Base-by-base conservation (phyloP, 2,888 invertebrate species). In the Cheiracanthium punctorium region DNA sequence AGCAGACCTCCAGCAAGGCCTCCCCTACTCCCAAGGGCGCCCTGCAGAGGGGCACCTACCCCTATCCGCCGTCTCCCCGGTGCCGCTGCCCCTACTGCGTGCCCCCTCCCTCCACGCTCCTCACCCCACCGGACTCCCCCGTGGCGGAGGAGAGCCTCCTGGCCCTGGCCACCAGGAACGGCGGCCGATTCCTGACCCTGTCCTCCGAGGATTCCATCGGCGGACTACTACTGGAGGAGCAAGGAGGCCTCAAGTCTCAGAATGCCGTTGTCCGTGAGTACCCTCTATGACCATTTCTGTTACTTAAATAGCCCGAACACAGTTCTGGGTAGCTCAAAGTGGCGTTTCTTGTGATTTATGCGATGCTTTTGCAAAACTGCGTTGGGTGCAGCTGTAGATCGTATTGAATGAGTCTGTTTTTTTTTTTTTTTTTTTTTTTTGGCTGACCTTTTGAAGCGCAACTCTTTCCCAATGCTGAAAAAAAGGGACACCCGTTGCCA, bases 151-250 rank as follows among this genome's bases (percentile, higher is more conserved):
- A 80, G 32, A 74, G 76, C 32, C 29, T 64, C 90, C 95, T 95
- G 89, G 95, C 95, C 32, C 48, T 73, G 73, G 4, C 20, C n/a
- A 95, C 95, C 67, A 94, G 94, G 89, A 30, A 95, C 91, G 95
- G 95, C 69, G 93, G 95, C 87, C 95, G 95, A 91, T 94, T 95
- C 41, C 52, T 37, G 14, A 14, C n/a, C n/a, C 32, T 52, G n/a
- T 33, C 32, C 24, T 76, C 76, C 5, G 84, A 79, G 17, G 67
- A 77, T 48, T 28, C 67, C 0, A 72, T 30, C 14, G 20, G 14
- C 1, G 7, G 28, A n/a, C 1, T 73, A 2, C n/a, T n/a, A n/a
- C n/a, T n/a, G n/a, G n/a, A n/a, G n/a, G 84, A 84, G 17, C 77
- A 84, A 20, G 52, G 24, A 1, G 2, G 37, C 17, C 24, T 58